These are phyloP conservation scores for Sitta carolinensis DNA, from an alignment of 2,797 vertebrate genomes.

Conservation along the genomic window DNA sequence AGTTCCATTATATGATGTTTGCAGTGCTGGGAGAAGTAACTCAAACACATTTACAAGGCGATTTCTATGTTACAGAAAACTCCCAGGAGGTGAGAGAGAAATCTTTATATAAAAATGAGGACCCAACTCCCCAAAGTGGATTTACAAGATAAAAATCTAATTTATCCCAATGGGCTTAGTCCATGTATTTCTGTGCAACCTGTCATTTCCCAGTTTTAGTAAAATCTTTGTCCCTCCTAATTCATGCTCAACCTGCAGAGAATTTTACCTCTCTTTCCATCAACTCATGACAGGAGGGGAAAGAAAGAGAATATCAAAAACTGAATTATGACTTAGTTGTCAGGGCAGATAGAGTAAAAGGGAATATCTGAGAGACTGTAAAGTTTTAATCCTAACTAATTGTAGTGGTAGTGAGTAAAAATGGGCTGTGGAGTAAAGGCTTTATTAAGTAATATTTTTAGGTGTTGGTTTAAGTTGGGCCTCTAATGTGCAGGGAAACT, in stretches of 20 bases:
- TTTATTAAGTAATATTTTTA: neutral
- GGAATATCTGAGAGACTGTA: neutral
- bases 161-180: neutral
- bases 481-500: neutral
- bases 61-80: neutral
- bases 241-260: neutral
- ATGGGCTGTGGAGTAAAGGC: fast-evolving
- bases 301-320: neutral
- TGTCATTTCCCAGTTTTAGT: neutral
- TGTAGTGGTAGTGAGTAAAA: neutral
- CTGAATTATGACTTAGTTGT: neutral
- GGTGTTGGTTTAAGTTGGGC: neutral
- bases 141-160: neutral
- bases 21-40: neutral
- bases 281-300: neutral
- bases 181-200: neutral
- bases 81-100: neutral
- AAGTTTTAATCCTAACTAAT: neutral
- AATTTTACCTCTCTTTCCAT: neutral
- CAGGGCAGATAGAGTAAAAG: neutral
- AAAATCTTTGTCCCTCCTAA: neutral
- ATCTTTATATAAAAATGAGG: neutral
- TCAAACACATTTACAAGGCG: neutral
- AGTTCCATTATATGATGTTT: slow-evolving; percentile 11
- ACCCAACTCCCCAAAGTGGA: neutral